A percentile compares a stretch with the other conserved stretches of the same genome.
phyloP scores from a whole-genome alignment of 2,113 vertebrate genomes.

The Xenopus borealis region DNA sequence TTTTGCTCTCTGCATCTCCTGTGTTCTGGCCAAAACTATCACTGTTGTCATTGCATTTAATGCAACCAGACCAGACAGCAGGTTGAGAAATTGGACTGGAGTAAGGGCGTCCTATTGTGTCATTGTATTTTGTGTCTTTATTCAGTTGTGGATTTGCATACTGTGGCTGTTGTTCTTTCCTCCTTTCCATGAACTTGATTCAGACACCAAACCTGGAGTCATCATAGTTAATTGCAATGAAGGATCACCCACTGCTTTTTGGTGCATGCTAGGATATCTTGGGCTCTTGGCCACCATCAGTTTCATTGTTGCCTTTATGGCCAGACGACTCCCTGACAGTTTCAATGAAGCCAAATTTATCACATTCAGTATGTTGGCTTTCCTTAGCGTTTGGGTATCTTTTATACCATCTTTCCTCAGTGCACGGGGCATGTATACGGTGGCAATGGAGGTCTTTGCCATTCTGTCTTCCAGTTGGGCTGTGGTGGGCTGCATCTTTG shows the following conservation, averaged over 20 bases:
- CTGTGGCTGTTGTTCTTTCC: conserved; percentile 7
- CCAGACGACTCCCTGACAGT: conserved; percentile 15
- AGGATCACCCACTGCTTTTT: conserved; percentile 50
- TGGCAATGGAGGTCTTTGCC: conserved; percentile 33
- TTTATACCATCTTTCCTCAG: conserved; percentile 31
- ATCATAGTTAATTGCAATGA: conserved; percentile 49
- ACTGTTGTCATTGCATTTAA: conserved; percentile 41
- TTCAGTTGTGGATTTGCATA: conserved; percentile 20
- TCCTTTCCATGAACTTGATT: conserved; percentile 18
- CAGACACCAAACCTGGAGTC: neutral
- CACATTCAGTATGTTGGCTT: conserved; percentile 25
- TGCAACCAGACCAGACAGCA: conserved; percentile 46
- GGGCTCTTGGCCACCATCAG: conserved; percentile 26
- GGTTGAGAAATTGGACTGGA: conserved; percentile 63
- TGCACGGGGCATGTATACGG: conserved; percentile 3
- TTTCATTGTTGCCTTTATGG: conserved; percentile 49
- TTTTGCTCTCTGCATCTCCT: conserved; percentile 36
- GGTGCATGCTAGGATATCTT: conserved; percentile 48
- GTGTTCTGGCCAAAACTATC: conserved; percentile 47
- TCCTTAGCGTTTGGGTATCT: conserved; percentile 13
- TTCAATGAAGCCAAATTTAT: conserved; percentile 38
- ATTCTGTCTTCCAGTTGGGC: conserved; percentile 22
- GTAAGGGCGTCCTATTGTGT: conserved; percentile 57
- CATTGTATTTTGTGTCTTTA: conserved; percentile 54
- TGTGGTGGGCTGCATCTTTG: conserved; percentile 7